Evolutionary conservation across 2,797 vertebrate species (phyloP), one percentile per base, ranked within the genome.

Genomic region (Cetoscarus ocellatus): DNA sequence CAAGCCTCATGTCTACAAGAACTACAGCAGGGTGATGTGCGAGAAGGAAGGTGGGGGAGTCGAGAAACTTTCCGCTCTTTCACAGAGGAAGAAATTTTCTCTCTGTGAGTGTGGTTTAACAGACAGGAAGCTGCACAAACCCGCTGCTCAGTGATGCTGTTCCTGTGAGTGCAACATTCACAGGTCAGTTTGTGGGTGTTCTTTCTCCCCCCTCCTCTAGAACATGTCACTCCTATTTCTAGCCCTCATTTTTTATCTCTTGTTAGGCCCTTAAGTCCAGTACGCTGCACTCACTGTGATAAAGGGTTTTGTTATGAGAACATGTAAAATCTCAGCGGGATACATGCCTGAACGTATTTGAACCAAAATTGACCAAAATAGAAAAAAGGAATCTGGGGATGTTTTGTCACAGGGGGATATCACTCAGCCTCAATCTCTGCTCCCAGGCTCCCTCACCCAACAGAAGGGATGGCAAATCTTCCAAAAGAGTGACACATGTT

Each of bases 91-190:
- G 90, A 92, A 68, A 82, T 91, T 90, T 88, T 93, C 78, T 79
- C n/a, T 27, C 27, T 86, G 82, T 93, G 77, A 91, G 67, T 95
- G 95, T 95, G 95, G 94, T 95, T 91, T 94, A 95, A 95, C 94
- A 95, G 95, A 94, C 94, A 95, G 94, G 95, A 95, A 95, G 91
- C 86, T 91, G 87, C 92, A 93, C 86, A 93, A 93, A 93, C 80
- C 88, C 79, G 79, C 88, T 86, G 90, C 77, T 93, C 80, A 85
- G 90, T 93, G 93, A 94, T 92, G 92, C 90, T 90, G 87, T 95
- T 95, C 93, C 93, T 95, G 93, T 90, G 74, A 92, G 73, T 61
- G 82, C 88, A 86, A 83, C 62, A 89, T 87, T 94, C 90, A 92
- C 93, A 93, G 94, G 94, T 95, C 94, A 95, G 79, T 94, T 91